Conservation (phyloP, 1,140 invertebrate genomes). For the Tyrophagus putrescentiae region DNA sequence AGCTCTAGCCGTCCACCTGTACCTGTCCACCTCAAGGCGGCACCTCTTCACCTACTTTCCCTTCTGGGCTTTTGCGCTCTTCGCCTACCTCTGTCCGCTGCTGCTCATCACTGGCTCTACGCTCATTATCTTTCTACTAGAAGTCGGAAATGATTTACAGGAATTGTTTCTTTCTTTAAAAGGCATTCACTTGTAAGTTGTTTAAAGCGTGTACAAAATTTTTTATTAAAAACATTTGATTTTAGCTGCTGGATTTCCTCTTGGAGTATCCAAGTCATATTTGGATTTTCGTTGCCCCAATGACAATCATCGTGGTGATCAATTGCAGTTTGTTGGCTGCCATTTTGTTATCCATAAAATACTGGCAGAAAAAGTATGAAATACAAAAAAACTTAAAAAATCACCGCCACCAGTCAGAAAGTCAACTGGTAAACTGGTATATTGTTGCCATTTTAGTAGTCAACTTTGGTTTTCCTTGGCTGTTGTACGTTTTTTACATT, state of each 20-base stretch:
- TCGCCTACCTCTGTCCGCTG: not conserved
- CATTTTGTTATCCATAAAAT: no score
- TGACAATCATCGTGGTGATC: no score
- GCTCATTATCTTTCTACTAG: not conserved
- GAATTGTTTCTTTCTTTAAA: not conserved
- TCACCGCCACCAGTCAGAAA: no score
- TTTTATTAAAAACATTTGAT: not conserved
- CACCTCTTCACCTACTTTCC: not conserved
- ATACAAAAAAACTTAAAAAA: no score
- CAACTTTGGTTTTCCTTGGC: no score
- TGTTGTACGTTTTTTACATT: no score
- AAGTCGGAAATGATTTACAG: not conserved
- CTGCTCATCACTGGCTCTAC: not conserved
- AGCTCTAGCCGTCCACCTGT: conserved; percentile 36
- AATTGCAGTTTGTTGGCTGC: no score
- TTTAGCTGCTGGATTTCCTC: not conserved
- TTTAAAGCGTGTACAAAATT: no score
- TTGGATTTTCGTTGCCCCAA: not conserved
- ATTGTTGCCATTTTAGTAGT: no score
- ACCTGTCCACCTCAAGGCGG: conserved; percentile 23
- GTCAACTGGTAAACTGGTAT: no score
- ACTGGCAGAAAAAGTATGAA: no score
- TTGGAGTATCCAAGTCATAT: not conserved
- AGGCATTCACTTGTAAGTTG: no score
- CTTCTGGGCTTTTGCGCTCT: not conserved